These are phyloP conservation scores for Australoheros scitulus DNA, from an alignment of 2,113 vertebrate species.

Conservation along the genomic window DNA sequence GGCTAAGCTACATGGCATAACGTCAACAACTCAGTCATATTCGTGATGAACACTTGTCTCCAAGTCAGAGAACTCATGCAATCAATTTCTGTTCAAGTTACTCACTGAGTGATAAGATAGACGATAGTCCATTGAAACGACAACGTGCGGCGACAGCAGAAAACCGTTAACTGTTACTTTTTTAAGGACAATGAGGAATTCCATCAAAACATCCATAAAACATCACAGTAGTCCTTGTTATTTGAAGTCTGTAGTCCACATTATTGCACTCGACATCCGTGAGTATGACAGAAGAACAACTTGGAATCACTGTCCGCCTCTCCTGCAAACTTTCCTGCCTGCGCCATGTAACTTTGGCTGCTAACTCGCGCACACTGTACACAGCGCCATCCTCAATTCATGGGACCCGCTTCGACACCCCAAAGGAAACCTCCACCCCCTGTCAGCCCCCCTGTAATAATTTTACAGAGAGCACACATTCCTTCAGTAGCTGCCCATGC, in stretches of 20 bases:
- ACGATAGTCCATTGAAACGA: conserved; percentile 63
- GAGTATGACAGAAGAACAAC: conserved; percentile 37
- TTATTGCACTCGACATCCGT: conserved; percentile 47
- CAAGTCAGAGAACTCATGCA: conserved; percentile 45
- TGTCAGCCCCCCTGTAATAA: conserved; percentile 31
- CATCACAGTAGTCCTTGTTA: conserved; percentile 24
- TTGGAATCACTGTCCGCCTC: conserved; percentile 51
- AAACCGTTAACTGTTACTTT: conserved; percentile 44
- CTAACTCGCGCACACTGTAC: conserved; percentile 75
- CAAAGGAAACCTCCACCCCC: conserved; percentile 67
- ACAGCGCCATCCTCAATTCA: conserved; percentile 80
- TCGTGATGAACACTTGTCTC: conserved; percentile 30
- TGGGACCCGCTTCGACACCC: conserved; percentile 69
- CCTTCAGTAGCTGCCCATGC: conserved; percentile 32
- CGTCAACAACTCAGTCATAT: conserved; percentile 55
- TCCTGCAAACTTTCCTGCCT: conserved; percentile 76
- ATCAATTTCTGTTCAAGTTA: conserved; percentile 50
- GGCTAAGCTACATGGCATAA: conserved; percentile 57
- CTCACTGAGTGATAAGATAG: conserved; percentile 57
- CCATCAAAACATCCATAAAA: conserved; percentile 34
- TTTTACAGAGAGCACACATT: conserved; percentile 28
- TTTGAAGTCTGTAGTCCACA: conserved; percentile 33
- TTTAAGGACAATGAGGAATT: conserved; percentile 20
- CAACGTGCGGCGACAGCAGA: conserved; percentile 52
- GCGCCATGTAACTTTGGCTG: conserved; percentile 81